Base-by-base conservation (phyloP, 2,888 invertebrate species). In the Dinocampus coccinellae region DNA sequence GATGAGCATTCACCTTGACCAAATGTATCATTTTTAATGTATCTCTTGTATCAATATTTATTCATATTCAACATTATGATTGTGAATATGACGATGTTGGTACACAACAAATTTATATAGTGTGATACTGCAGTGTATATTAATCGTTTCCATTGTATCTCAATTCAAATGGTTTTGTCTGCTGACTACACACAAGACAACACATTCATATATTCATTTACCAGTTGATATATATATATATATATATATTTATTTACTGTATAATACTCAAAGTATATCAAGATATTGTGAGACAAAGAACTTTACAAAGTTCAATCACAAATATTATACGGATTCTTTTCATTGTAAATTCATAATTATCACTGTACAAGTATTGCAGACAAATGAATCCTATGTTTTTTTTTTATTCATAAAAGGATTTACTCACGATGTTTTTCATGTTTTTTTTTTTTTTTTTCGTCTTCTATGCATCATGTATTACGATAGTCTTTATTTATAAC, bases 91-190 rank as follows among this genome's bases (percentile, higher is more conserved):
- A 55, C 13, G n/a, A 39, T 39, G 26, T 53, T 34, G 39, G 39
- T 26, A 36, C 53, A 24, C 29, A 52, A 55, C n/a, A n/a, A n/a
- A n/a, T n/a, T n/a, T 55, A 24, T 29, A 63, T 67, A 60, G 53
- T 61, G 39, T 53, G 65, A 47, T 55, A 22, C 26, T 55, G 60
- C 70, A 58, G 33, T 67, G 55, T 57, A 65, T 73, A 75, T 73
- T 76, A 75, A 79, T 77, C 73, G 75, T 68, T 71, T 80, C 72
- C 75, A 80, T 79, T 80, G 76, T 71, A 80, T 77, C 80, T 70
- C 77, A 78, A 76, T 80, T 66, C 77, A 80, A 80, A 79, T 77
- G 79, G 80, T 79, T 79, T 77, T 16, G 16, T 16, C 16, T 47
- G 16, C 71, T 73, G 73, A 77, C 70, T 64, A 69, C 74, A 65